phyloP scores from a whole-genome alignment of 1,140 invertebrate genomes.

The Ceratina japonica region DNA sequence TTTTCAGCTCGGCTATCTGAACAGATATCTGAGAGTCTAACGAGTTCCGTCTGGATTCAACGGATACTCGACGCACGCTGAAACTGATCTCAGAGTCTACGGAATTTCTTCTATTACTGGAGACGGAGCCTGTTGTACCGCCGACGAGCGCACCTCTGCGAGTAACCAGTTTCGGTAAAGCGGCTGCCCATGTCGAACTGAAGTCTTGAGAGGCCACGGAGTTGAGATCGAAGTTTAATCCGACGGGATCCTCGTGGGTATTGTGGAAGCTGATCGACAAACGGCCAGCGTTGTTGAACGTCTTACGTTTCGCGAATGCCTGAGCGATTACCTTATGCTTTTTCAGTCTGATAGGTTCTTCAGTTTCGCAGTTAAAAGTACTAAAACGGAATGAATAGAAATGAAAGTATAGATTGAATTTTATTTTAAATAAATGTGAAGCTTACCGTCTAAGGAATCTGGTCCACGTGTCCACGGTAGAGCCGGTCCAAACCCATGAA shows the following conservation, averaged over 20 bases:
- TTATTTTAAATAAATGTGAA: constrained; percentile 6
- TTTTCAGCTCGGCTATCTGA: constrained; percentile 89
- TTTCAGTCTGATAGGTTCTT: constrained; percentile 86
- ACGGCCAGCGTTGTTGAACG: constrained; percentile 89
- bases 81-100: constrained; percentile 91
- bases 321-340: constrained; percentile 95
- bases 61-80: constrained; percentile 87
- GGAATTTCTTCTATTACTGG: constrained; percentile 82
- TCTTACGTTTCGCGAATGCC: constrained; percentile 92
- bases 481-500: constrained; percentile 94
- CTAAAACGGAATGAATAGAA: constrained; percentile 53
- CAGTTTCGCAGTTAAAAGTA: constrained; percentile 82
- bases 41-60: constrained; percentile 90
- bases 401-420: constrained; percentile 20
- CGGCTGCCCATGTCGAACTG: constrained; percentile 92
- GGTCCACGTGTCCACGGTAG: constrained; percentile 90
- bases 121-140: constrained; percentile 81
- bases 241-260: constrained; percentile 93
- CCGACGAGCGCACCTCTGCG: constrained; percentile 88
- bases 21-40: constrained; percentile 92
- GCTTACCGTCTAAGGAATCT: constrained; percentile 89
- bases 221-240: constrained; percentile 91
- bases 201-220: constrained; percentile 87
- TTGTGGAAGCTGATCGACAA: constrained; percentile 92
- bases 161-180: constrained; percentile 91